Base-by-base conservation (phyloP, 2,888 invertebrate species). In the Watsonalla cultraria region DNA sequence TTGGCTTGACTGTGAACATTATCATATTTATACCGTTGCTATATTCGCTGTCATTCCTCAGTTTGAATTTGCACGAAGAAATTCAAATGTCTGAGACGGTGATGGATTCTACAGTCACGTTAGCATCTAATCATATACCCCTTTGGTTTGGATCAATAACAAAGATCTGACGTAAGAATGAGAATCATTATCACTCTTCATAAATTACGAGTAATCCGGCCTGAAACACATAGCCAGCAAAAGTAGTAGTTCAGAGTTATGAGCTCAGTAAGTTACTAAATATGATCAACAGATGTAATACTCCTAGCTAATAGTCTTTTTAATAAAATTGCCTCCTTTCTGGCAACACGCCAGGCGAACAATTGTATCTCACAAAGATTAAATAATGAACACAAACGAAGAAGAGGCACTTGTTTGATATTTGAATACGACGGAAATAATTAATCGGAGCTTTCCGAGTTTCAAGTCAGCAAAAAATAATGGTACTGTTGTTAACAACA, bases 291-390 rank as follows among this genome's bases (percentile, higher is more conserved):
- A 82, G 75, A 82, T 80, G 80, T 71, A 78, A 80, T 76, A 63
- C 48, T 35, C 13, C n/a, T 14, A 14, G 59, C 61, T 66, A 59
- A 66, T 62, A 60, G 61, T 63, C 73, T 76, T 80, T 80, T 84
- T 78, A 78, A 78, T 77, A 78, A 82, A 82, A 80, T 74, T 73
- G 68, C 63, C 56, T 47, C 57, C 54, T 46, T 55, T 39, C 66
- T 84, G 84, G 85, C 82, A 55, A 42, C 56, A 54, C 56, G 82
- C 85, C 85, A 84, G 66, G 55, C 57, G 57, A 65, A 70, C 71
- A 70, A 68, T 65, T 65, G 53, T 56, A 55, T 51, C 46, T 46
- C 58, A 57, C 49, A 49, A 39, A 49, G 49, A 49, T 15, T 49
- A 49, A 37, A 35, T 49, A 7, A 53, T 24, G 37, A 46, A 52